Evolutionary conservation across 2,888 invertebrate species (phyloP).

Genomic region (Drosophila merina): DNA sequence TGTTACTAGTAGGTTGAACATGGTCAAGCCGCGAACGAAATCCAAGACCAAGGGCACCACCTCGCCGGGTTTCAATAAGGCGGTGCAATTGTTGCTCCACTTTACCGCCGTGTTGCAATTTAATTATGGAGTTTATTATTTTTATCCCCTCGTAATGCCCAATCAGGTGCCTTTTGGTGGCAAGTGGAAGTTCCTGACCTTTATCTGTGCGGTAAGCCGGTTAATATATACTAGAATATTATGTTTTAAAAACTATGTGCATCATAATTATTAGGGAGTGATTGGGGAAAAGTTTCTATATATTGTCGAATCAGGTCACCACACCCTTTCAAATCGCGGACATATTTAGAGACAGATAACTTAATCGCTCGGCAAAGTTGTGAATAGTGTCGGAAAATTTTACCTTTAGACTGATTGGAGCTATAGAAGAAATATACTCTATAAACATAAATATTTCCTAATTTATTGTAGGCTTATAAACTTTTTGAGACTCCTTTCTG

Average conservation of each 20-base stretch:
- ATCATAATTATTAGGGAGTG: background rate
- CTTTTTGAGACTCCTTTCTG: too few species aligned
- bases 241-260: background rate
- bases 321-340: background rate
- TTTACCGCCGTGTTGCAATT: conserved; percentile 88
- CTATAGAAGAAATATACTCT: background rate
- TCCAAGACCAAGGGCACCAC: conserved; percentile 66
- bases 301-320: background rate
- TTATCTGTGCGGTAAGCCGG: conserved; percentile 89
- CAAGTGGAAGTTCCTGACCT: conserved; percentile 93
- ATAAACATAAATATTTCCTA: background rate
- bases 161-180: conserved; percentile 86
- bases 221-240: too few species aligned
- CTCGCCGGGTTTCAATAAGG: conserved; percentile 70
- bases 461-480: too few species aligned
- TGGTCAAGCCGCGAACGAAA: conserved; percentile 62
- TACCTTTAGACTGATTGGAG: background rate
- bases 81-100: conserved; percentile 83
- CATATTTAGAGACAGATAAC: background rate
- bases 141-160: conserved; percentile 87
- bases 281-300: background rate
- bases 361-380: background rate
- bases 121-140: conserved; percentile 88
- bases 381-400: background rate
- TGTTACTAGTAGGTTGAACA: conserved; percentile 54